phyloP scores from a whole-genome alignment of 2,888 invertebrate species.

The Euplagia quadripunctaria region DNA sequence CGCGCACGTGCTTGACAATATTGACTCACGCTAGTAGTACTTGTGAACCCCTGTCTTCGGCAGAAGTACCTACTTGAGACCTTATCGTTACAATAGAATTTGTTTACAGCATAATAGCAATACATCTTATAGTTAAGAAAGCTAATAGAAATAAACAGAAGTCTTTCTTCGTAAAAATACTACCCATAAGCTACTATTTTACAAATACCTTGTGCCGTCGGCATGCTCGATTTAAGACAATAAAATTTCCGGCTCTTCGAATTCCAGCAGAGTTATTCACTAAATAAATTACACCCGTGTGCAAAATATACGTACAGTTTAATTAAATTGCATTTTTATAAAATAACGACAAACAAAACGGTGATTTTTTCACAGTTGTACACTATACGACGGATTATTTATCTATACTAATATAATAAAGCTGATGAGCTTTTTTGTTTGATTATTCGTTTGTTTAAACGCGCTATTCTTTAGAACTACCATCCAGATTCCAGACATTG shows the following conservation, averaged over 20 bases:
- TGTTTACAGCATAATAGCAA: too few relatives aligned
- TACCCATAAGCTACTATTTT: background rate
- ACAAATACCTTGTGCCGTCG: background rate
- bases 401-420: too few relatives aligned
- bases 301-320: background rate
- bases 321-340: background rate
- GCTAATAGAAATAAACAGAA: background rate
- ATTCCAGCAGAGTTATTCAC: constrained; percentile 6
- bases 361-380: background rate
- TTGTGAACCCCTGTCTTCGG: background rate
- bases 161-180: background rate
- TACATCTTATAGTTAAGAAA: background rate
- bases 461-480: too few relatives aligned
- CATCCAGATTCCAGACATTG: too few relatives aligned
- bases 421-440: too few relatives aligned
- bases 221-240: constrained; percentile 1
- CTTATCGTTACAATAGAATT: too few relatives aligned
- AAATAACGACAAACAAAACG: background rate
- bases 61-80: background rate
- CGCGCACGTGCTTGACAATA: background rate
- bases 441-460: too few relatives aligned
- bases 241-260: background rate
- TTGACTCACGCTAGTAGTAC: background rate
- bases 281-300: background rate
- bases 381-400: too few relatives aligned